Evolutionary conservation across 2,113 vertebrate genomes (phyloP).

Genomic region (Sterrhoptilus dennistouni): DNA sequence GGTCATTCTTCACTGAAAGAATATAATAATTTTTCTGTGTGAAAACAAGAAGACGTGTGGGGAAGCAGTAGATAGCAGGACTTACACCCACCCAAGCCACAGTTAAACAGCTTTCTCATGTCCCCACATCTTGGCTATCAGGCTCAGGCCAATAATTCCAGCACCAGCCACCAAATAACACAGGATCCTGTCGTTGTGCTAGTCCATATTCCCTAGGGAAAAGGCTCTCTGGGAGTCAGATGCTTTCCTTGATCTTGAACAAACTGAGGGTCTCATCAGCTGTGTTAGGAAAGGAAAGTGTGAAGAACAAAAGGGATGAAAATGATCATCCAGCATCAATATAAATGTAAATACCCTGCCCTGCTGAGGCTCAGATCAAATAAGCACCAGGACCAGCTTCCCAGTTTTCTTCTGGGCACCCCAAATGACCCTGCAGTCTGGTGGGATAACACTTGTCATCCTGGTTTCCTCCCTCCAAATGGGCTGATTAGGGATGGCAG

Average conservation of each 20-base stretch:
- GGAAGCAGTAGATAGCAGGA: neutral
- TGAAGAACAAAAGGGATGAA: neutral
- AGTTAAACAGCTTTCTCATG: neutral
- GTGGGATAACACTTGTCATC: neutral
- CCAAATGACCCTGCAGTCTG: neutral
- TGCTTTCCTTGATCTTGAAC: neutral
- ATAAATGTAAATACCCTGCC: neutral
- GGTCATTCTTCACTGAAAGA: constrained; percentile 46
- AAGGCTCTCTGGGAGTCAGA: neutral
- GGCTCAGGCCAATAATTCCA: neutral
- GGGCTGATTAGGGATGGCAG: neutral
- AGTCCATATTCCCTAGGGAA: neutral
- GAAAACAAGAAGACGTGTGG: constrained; percentile 1
- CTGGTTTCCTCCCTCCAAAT: neutral
- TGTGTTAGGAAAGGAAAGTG: neutral
- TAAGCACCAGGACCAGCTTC: neutral
- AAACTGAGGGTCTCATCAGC: neutral
- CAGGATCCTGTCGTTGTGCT: neutral
- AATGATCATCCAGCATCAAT: neutral
- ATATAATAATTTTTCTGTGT: constrained; percentile 28
- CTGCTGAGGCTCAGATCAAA: neutral
- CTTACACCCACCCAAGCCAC: neutral
- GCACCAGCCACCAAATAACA: neutral
- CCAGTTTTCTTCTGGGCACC: neutral
- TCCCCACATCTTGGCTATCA: neutral